Evolutionary conservation across 2,113 vertebrate genomes (phyloP).

Genomic region (Poicephalus meyeri): DNA sequence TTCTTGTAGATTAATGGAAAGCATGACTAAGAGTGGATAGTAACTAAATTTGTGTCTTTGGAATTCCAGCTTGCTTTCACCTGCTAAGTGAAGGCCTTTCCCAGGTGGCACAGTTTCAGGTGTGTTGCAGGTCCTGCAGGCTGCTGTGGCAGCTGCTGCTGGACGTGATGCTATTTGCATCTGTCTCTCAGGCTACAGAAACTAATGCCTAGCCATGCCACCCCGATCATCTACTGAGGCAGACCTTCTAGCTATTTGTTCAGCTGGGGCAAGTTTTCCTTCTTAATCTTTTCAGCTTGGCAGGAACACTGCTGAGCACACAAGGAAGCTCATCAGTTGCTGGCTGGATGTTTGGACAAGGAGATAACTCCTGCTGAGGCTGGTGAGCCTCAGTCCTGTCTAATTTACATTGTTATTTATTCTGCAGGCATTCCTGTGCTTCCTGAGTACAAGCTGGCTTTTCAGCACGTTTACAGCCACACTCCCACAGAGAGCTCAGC

Average conservation of each 20-base stretch:
- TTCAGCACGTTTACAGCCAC: conserved; percentile 60
- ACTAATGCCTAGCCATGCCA: not conserved
- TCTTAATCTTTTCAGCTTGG: conserved; percentile 62
- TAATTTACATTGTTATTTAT: conserved; percentile 68
- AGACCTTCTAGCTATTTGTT: conserved; percentile 59
- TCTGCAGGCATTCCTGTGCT: conserved; percentile 57
- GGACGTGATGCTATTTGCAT: not conserved
- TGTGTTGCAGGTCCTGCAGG: not conserved
- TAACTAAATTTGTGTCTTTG: not conserved
- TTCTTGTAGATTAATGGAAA: not conserved
- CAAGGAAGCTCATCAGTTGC: conserved; percentile 66
- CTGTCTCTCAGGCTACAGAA: conserved; percentile 38
- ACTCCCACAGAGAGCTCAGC: conserved; percentile 24
- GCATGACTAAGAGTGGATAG: not conserved
- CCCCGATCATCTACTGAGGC: not conserved
- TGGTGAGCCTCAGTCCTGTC: conserved; percentile 56
- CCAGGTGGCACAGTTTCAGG: not conserved
- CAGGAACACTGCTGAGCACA: conserved; percentile 59
- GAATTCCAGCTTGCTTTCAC: not conserved
- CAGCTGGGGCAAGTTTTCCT: conserved; percentile 60
- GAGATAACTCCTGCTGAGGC: conserved; percentile 66
- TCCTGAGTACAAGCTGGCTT: conserved; percentile 54
- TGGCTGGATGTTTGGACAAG: conserved; percentile 65
- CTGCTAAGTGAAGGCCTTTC: not conserved
- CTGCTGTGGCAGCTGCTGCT: not conserved